Percentiles rank a stretch among this genome's conserved stretches.
Evolutionary conservation across 1,140 invertebrate genomes (phyloP).

Genomic region (Theocolax elegans): DNA sequence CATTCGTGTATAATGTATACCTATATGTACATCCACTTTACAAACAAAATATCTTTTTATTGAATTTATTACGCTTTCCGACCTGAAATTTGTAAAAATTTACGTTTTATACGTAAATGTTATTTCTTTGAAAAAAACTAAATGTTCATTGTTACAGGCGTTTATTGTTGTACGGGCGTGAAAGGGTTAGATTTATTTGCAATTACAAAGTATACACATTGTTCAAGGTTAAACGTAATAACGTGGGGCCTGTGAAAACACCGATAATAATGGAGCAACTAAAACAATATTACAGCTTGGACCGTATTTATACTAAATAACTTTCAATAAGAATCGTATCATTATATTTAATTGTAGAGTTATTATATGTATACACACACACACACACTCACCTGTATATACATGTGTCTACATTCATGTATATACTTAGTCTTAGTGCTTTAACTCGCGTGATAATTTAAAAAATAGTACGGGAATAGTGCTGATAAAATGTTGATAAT

Average conservation of each 20-base stretch:
- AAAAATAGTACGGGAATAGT: no score
- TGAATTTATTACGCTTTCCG: not conserved
- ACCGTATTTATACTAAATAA: not conserved
- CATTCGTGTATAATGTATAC: no score
- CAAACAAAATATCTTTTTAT: not conserved
- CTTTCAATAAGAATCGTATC: conserved; percentile 4
- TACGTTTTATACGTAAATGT: not conserved
- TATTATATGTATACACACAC: no score
- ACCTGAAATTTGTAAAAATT: no score
- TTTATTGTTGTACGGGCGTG: not conserved
- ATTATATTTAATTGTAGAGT: conserved; percentile 10
- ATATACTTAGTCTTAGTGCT: no score
- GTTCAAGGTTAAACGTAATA: not conserved
- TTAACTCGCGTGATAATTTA: no score
- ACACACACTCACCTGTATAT: no score
- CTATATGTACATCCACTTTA: no score
- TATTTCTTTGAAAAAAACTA: not conserved
- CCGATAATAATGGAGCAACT: no score
- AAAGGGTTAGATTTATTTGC: not conserved
- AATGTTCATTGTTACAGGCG: no score
- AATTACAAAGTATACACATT: conserved; percentile 8
- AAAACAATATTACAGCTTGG: not conserved
- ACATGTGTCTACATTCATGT: no score
- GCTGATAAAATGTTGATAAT: no score
- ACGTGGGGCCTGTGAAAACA: not conserved